These are phyloP conservation scores for Crocallis elinguaria DNA, from an alignment of 2,888 invertebrate species.

Conservation along the genomic window DNA sequence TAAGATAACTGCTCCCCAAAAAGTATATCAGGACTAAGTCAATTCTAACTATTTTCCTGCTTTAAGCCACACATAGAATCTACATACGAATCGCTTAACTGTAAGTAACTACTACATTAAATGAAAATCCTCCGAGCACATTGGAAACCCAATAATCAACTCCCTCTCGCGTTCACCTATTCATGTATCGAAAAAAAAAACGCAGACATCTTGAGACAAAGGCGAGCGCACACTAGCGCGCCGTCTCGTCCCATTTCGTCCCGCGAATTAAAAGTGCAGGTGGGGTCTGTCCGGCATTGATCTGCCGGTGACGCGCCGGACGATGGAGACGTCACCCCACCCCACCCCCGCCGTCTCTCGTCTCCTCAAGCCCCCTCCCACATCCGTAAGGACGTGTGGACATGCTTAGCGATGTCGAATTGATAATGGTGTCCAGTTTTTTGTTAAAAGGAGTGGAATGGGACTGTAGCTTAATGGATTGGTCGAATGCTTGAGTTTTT, in stretches of 20 bases:
- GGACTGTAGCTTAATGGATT: slow-evolving; percentile 43
- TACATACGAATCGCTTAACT: too few species aligned
- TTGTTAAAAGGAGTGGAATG: slow-evolving; percentile 49
- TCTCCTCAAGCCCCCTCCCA: slow-evolving; percentile 40
- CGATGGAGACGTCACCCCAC: slow-evolving; percentile 68
- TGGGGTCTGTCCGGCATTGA: slow-evolving; percentile 80
- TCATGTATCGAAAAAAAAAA: slow-evolving; percentile 30
- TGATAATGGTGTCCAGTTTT: slow-evolving; percentile 67
- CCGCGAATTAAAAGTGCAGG: slow-evolving; percentile 81
- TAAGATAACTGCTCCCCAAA: too few species aligned
- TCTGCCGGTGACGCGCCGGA: slow-evolving; percentile 75
- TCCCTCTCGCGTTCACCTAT: slow-evolving; percentile 22
- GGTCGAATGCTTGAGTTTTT: slow-evolving; percentile 38
- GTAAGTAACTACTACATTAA: neutral
- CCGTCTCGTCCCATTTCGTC: slow-evolving; percentile 38
- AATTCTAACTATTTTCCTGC: too few species aligned
- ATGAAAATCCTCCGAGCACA: neutral
- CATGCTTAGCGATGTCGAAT: slow-evolving; percentile 74
- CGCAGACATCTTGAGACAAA: slow-evolving; percentile 44
- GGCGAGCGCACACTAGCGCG: slow-evolving; percentile 41
- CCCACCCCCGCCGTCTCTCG: slow-evolving; percentile 43
- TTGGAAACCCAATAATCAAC: slow-evolving; percentile 33
- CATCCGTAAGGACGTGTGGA: slow-evolving; percentile 66
- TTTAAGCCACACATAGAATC: too few species aligned
- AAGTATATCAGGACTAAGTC: too few species aligned